Evolutionary conservation across 2,888 invertebrate genomes (phyloP).

Genomic region (Brachylomia viminalis): DNA sequence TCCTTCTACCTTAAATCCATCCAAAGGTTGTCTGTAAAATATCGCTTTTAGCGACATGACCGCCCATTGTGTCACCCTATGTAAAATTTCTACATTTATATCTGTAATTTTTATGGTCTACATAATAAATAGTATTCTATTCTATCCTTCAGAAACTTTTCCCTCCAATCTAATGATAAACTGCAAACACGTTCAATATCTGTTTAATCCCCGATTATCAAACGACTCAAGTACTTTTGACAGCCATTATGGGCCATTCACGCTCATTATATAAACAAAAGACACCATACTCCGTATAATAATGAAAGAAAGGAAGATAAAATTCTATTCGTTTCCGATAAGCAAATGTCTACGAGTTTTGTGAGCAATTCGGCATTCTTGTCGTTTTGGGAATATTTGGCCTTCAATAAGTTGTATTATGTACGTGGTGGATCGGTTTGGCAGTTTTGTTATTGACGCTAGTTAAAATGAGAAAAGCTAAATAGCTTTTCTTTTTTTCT

Average conservation of each 20-base stretch:
- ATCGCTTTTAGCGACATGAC: too few species aligned
- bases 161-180: conserved; percentile 1
- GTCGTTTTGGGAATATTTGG: conserved; percentile 32
- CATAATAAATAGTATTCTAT: too few species aligned
- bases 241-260: conserved; percentile 24
- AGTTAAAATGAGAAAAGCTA: not conserved
- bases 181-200: conserved; percentile 5
- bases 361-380: conserved; percentile 40
- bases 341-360: conserved; percentile 48
- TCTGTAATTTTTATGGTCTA: too few species aligned
- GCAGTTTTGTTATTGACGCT: not conserved
- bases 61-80: too few species aligned
- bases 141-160: too few species aligned
- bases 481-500: not conserved
- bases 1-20: too few species aligned
- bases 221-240: conserved; percentile 24
- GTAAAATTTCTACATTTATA: too few species aligned
- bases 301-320: conserved; percentile 46
- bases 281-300: conserved; percentile 29
- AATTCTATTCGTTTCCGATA: conserved; percentile 64
- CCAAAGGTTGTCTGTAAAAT: too few species aligned
- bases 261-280: conserved; percentile 52
- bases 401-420: conserved; percentile 7
- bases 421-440: conserved; percentile 8
- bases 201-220: conserved; percentile 3